Evolutionary conservation across 53 echinoderm and acorn worm species (phyloP), one percentile per base, ranked within the genome.

Genomic region (Stichopus horrens): DNA sequence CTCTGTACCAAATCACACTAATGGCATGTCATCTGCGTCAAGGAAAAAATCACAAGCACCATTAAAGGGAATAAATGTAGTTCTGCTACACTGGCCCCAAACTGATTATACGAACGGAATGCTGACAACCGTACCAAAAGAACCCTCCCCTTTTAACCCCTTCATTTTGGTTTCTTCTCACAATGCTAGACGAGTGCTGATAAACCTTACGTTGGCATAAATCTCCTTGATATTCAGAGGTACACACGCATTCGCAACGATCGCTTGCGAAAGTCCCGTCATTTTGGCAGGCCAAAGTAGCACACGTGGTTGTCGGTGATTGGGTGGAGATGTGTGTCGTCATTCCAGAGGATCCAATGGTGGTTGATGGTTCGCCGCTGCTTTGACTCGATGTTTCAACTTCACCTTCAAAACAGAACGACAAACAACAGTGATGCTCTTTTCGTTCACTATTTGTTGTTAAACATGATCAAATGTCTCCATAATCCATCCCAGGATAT

Each of bases 141-240:
- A 37, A 37, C 1, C 37, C 37, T 37, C 37, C 37, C 37, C 37
- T 2, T 37, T 37, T 37, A 37, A 37, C 37, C 37, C 37, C 2
- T 37, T 37, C 37, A 37, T 37, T 37, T 37, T 2, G 2, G 37
- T 37, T 37, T 37, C 37, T 37, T 37, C 2, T 1, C 37, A 37
- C 2, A 0, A 0, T 2, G 37, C 37, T 37, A 0, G 37, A 37
- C 37, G 2, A 37, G 37, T 5, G 14, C 66, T 84, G 52, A 5
- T 88, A 20, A n/a, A 67, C 55, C 90, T 90, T 73, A 93, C 93
- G 88, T 88, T 90, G 89, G 63, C 93, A 93, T 10, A 75, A 4
- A 73, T 91, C 75, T 22, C 93, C 93, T 53, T 93, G 93, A 66
- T 93, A 93, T 21, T 89, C 93, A 81, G 71, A 76, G 5, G 89